A percentile compares a stretch with the other conserved stretches of the same genome.
These are phyloP conservation scores for Trichogramma dendrolimi DNA, from an alignment of 2,888 invertebrate genomes.

Conservation along the genomic window DNA sequence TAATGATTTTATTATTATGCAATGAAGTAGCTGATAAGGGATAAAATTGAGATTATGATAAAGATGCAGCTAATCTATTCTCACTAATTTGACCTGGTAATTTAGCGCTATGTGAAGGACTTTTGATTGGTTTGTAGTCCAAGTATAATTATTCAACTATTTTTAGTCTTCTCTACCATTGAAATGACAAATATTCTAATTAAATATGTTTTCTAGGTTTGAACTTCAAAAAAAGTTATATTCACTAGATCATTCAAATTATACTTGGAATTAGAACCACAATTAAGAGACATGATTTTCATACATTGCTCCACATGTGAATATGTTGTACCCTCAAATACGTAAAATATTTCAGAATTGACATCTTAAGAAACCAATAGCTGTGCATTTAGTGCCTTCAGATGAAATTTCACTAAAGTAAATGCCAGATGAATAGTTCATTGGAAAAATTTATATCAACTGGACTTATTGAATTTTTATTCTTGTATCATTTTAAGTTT, in stretches of 20 bases:
- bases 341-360: no score
- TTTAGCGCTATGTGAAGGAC: conserved; percentile 95
- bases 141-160: background rate
- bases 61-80: conserved; percentile 91
- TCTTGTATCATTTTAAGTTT: no score
- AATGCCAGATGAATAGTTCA: no score
- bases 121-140: conserved; percentile 86
- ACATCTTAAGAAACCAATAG: no score
- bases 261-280: conserved; percentile 95
- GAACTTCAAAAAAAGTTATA: conserved; percentile 92
- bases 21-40: no score
- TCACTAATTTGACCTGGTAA: conserved; percentile 90
- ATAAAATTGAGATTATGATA: no score
- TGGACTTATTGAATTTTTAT: no score
- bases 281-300: conserved; percentile 92
- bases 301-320: conserved; percentile 96
- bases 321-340: conserved; percentile 87
- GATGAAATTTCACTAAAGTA: no score
- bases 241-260: conserved; percentile 92
- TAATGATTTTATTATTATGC: no score
- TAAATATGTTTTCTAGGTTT: conserved; percentile 56
- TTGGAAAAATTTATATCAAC: no score
- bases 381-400: no score
- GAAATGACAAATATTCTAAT: background rate
- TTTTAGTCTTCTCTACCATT: background rate